phyloP scores from a whole-genome alignment of 2,888 invertebrate species.

The Drosophila emarginata region DNA sequence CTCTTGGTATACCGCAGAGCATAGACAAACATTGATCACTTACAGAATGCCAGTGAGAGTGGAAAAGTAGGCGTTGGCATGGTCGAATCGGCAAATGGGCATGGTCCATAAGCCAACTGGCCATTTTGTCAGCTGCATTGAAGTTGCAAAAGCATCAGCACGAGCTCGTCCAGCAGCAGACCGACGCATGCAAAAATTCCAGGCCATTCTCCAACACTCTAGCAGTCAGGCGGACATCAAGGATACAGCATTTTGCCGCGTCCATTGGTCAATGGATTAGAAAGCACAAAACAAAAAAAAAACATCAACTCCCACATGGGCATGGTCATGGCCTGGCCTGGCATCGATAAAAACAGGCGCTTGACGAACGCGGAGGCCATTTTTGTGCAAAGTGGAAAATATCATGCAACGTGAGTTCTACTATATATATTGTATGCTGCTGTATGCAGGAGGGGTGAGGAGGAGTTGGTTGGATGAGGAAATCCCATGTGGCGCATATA shows the following conservation, averaged over 20 bases:
- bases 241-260: slow-evolving; percentile 41
- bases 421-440: not conserved
- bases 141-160: slow-evolving; percentile 37
- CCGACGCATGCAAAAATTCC: slow-evolving; percentile 68
- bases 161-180: slow-evolving; percentile 20
- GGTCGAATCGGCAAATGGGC: too few relatives aligned
- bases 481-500: not conserved
- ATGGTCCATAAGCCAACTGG: slow-evolving; percentile 59
- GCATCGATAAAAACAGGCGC: slow-evolving; percentile 56
- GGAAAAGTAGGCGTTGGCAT: not conserved
- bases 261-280: slow-evolving; percentile 71
- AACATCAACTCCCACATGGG: slow-evolving; percentile 50
- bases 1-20: slow-evolving; percentile 59
- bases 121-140: slow-evolving; percentile 61
- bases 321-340: slow-evolving; percentile 47
- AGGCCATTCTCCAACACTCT: not conserved
- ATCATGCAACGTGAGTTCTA: not conserved
- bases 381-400: slow-evolving; percentile 8
- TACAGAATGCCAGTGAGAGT: slow-evolving; percentile 61
- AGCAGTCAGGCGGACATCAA: slow-evolving; percentile 20
- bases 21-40: slow-evolving; percentile 77
- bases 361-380: slow-evolving; percentile 25
- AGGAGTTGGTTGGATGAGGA: not conserved
- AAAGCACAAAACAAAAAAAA: slow-evolving; percentile 29
- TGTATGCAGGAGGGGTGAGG: not conserved